Evolutionary conservation across 37 sponge, comb jelly and placozoan species (phyloP).

Genomic region (Trichoplax adhaerens): DNA sequence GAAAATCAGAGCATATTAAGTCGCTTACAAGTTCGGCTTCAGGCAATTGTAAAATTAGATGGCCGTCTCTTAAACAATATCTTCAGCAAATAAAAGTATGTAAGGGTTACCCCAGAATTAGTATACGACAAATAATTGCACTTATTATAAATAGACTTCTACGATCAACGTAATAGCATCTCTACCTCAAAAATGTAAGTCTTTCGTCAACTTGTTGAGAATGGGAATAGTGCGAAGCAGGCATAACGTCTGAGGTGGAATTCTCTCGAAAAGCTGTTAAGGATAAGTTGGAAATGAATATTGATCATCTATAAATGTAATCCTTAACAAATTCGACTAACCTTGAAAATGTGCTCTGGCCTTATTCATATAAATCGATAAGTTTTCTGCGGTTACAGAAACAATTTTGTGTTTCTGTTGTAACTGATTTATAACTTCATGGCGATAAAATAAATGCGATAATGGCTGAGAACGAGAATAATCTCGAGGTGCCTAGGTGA

Average conservation of each 20-base stretch:
- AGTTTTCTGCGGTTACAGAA: conserved; percentile 10
- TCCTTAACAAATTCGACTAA: not conserved
- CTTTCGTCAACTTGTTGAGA: conserved; percentile 18
- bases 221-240: conserved; percentile 15
- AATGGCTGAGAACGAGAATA: conserved; percentile 1
- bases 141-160: too few relatives aligned
- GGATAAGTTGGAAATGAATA: conserved; percentile 7
- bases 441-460: conserved; percentile 56
- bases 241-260: not conserved
- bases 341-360: conserved; percentile 5
- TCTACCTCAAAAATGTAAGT: conserved; percentile 1
- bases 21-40: too few relatives aligned
- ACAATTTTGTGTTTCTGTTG: conserved; percentile 66
- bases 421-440: conserved; percentile 60
- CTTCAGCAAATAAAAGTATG: too few relatives aligned
- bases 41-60: too few relatives aligned
- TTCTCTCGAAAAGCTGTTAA: not conserved
- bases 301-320: conserved; percentile 3
- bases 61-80: too few relatives aligned
- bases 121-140: too few relatives aligned
- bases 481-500: too few relatives aligned
- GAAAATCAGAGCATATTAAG: too few relatives aligned
- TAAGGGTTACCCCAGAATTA: too few relatives aligned
- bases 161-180: too few relatives aligned
- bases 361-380: conserved; percentile 9